A percentile compares a stretch with the other conserved stretches of the same genome.
Conservation (phyloP, 2,797 vertebrate genomes). For the Chlorospingus flavigularis region DNA sequence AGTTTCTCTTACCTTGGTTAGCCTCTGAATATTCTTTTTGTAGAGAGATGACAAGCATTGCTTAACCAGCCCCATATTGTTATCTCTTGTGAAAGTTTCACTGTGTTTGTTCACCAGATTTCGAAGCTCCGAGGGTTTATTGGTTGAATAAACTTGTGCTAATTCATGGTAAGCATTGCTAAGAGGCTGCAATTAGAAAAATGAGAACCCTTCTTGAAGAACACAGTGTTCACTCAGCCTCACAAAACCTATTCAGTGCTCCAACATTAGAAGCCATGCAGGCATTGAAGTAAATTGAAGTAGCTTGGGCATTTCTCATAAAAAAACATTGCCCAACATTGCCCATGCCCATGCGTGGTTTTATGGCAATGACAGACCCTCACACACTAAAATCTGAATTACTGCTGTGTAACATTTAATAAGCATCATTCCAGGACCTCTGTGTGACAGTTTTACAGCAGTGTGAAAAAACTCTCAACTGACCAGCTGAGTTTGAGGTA, state of each 20-base stretch:
- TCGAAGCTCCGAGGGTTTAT: constrained; percentile 94
- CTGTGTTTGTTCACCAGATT: constrained; percentile 93
- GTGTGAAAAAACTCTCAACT: not conserved
- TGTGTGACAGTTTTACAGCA: not conserved
- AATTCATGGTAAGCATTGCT: constrained; percentile 98
- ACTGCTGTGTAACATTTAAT: not conserved
- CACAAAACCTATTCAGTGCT: not conserved
- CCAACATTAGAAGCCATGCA: not conserved
- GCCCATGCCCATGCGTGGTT: not conserved
- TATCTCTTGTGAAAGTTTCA: constrained; percentile 92
- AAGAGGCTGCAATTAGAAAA: constrained; percentile 83
- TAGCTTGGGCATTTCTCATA: not conserved
- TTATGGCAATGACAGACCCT: not conserved
- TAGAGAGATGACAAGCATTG: constrained; percentile 97
- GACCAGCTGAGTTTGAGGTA: not conserved
- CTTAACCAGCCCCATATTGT: constrained; percentile 96
- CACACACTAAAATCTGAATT: not conserved
- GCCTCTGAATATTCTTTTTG: constrained; percentile 99
- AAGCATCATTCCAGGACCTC: not conserved
- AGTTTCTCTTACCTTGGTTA: constrained; percentile 91
- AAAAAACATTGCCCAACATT: not conserved
- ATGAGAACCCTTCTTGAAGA: not conserved
- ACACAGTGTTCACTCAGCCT: not conserved
- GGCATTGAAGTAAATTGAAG: not conserved
- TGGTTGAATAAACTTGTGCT: constrained; percentile 95